A percentile compares a stretch with the other conserved stretches of the same genome.
Conservation (phyloP, 2,888 invertebrate species). For the Cephus runcator region DNA sequence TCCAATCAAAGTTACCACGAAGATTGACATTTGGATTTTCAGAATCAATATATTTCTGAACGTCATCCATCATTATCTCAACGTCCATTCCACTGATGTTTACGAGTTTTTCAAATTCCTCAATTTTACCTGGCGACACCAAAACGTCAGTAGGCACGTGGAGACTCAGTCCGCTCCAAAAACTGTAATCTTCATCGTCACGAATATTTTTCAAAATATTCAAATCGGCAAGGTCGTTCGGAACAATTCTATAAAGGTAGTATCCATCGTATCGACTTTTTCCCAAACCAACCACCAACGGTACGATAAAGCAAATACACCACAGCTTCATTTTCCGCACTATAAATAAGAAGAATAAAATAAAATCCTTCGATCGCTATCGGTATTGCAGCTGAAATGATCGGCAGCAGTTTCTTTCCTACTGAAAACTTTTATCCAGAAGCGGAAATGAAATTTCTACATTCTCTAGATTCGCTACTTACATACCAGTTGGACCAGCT, state of each 20-base stretch:
- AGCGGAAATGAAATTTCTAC: not conserved
- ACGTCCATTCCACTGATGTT: constrained; percentile 57
- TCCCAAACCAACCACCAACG: not conserved
- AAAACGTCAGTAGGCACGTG: constrained; percentile 65
- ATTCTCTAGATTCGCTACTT: no score
- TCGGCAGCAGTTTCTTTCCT: not conserved
- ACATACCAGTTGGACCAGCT: not conserved
- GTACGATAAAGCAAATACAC: not conserved
- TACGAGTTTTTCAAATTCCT: constrained; percentile 65
- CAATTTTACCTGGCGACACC: constrained; percentile 68
- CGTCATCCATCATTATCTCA: constrained; percentile 68
- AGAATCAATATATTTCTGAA: constrained; percentile 65
- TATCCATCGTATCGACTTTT: constrained; percentile 29
- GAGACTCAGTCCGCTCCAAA: not conserved
- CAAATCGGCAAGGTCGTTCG: constrained; percentile 7
- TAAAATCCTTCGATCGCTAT: not conserved
- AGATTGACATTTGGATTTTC: constrained; percentile 28
- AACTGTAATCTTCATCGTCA: constrained; percentile 17
- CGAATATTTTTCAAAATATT: constrained; percentile 16
- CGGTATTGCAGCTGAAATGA: not conserved
- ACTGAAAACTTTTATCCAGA: not conserved
- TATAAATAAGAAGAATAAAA: not conserved
- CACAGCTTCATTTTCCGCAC: not conserved
- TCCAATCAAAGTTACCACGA: constrained; percentile 68
- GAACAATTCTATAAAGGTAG: constrained; percentile 27